A percentile compares a stretch with the other conserved stretches of the same genome.
phyloP scores from a whole-genome alignment of 2,888 invertebrate species.

The Stenchaetothrips biformis region DNA sequence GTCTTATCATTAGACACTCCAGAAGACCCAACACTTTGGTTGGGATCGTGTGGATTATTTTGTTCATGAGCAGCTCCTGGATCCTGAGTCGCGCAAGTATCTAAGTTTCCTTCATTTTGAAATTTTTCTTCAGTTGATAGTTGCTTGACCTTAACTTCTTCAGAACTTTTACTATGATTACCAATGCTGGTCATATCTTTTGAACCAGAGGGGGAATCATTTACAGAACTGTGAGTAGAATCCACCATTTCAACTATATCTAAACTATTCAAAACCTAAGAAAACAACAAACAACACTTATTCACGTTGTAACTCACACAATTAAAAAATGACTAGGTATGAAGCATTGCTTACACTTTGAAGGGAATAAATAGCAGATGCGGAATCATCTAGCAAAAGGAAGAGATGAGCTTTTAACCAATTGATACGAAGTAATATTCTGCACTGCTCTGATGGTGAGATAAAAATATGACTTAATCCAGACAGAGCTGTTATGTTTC shows the following conservation, averaged over 20 bases:
- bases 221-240: not conserved
- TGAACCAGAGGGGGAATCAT: not conserved
- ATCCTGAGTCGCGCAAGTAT: not conserved
- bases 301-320: not conserved
- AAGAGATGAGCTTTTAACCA: slow-evolving; percentile 56
- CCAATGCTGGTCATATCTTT: not conserved
- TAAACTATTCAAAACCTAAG: not conserved
- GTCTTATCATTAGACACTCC: too few species aligned
- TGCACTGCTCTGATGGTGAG: not conserved
- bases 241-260: not conserved
- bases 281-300: not conserved
- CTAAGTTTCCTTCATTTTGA: not conserved
- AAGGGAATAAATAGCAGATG: slow-evolving; percentile 51
- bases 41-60: too few species aligned
- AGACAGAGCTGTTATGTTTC: not conserved
- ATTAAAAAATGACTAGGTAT: not conserved
- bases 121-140: not conserved
- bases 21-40: too few species aligned
- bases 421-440: slow-evolving; percentile 40
- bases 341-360: slow-evolving; percentile 44
- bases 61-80: not conserved
- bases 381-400: slow-evolving; percentile 50
- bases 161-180: not conserved
- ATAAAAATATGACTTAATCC: not conserved
- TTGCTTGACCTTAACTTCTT: not conserved